A percentile compares a stretch with the other conserved stretches of the same genome.
Evolutionary conservation across 2,113 vertebrate genomes (phyloP).

Genomic region (Ginglymostoma cirratum): DNA sequence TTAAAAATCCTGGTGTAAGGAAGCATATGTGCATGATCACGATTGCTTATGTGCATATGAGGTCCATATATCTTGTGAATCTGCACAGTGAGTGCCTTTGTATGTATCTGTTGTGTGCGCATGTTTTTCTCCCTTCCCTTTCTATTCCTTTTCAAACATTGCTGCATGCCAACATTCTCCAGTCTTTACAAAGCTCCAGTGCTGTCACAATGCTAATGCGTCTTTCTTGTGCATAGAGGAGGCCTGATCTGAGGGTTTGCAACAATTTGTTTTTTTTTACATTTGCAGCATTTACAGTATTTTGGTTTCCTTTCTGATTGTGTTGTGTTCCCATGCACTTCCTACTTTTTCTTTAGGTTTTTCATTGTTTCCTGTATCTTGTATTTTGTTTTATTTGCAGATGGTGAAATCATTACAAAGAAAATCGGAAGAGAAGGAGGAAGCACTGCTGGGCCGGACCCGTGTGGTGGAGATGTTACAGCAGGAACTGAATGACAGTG

Average conservation of each 20-base stretch:
- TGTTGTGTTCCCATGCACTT: not conserved
- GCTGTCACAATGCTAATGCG: not conserved
- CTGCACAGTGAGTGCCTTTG: not conserved
- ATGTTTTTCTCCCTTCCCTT: not conserved
- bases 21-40: not conserved
- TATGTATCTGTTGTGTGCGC: not conserved
- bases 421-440: slow-evolving; percentile 73
- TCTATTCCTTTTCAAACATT: not conserved
- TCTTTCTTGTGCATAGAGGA: not conserved
- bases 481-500: slow-evolving; percentile 66
- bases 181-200: not conserved
- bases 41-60: not conserved
- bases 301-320: not conserved
- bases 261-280: not conserved
- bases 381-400: slow-evolving; percentile 48
- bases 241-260: not conserved
- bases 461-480: slow-evolving; percentile 79
- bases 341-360: not conserved
- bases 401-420: slow-evolving; percentile 60
- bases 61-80: not conserved
- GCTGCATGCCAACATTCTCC: not conserved
- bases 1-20: not conserved
- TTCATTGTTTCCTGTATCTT: not conserved
- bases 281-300: not conserved
- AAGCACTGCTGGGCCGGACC: slow-evolving; percentile 62